A percentile compares a stretch with the other conserved stretches of the same genome.
Conservation (phyloP, 2,888 invertebrate species). For the Calameuta idolon region DNA sequence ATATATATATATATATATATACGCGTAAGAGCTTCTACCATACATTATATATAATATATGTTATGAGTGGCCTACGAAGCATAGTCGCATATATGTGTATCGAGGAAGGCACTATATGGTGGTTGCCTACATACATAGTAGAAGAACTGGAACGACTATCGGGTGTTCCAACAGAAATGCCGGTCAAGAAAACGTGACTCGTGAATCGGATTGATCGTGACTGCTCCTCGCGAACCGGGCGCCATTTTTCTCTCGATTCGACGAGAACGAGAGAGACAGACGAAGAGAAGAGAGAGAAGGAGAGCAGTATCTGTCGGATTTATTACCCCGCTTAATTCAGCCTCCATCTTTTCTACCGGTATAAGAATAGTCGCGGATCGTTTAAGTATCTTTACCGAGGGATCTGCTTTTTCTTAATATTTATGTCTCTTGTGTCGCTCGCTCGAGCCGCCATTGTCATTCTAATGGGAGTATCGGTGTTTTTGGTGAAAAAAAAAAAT, state of each 20-base stretch:
- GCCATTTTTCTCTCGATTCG: not conserved
- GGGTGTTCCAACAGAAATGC: slow-evolving; percentile 25
- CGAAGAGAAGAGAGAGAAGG: not conserved
- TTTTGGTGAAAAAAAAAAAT: not conserved
- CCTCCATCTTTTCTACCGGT: not conserved
- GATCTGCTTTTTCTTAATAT: not conserved
- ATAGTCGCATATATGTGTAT: not conserved
- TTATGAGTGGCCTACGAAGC: not conserved
- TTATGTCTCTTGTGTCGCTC: slow-evolving; percentile 8
- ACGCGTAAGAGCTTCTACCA: not conserved
- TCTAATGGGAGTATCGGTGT: not conserved
- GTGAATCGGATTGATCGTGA: slow-evolving; percentile 35
- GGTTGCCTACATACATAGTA: not conserved
- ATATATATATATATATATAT: not conserved
- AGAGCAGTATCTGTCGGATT: not conserved
- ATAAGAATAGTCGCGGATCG: not conserved
- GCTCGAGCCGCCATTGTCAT: slow-evolving; percentile 10
- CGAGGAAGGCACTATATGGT: not conserved
- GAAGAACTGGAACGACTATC: slow-evolving; percentile 20
- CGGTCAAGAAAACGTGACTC: slow-evolving; percentile 36
- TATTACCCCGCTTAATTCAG: not conserved
- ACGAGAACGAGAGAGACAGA: not conserved
- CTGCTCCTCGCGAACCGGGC: slow-evolving; percentile 16
- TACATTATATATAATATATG: not conserved
- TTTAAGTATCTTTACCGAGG: not conserved